These are phyloP conservation scores for Gadus chalcogrammus DNA, from an alignment of 2,113 vertebrate genomes.

Conservation along the genomic window DNA sequence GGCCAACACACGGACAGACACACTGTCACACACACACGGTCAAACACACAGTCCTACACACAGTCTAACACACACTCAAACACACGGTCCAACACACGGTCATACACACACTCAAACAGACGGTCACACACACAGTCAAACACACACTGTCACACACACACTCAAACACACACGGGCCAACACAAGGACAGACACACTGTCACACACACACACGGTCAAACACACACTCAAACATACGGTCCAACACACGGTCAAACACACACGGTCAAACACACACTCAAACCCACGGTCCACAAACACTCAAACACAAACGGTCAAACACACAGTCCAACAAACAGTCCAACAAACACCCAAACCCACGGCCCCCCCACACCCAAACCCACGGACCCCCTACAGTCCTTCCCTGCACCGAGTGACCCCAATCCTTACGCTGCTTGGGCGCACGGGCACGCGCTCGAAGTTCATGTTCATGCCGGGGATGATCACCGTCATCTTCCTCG, in stretches of 20 bases:
- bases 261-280: too few relatives aligned
- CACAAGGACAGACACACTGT: too few relatives aligned
- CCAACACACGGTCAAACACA: too few relatives aligned
- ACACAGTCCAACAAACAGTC: not conserved
- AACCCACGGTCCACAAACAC: too few relatives aligned
- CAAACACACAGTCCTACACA: too few relatives aligned
- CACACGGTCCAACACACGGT: not conserved
- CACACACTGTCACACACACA: not conserved
- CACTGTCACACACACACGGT: too few relatives aligned
- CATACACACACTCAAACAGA: not conserved
- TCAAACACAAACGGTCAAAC: too few relatives aligned
- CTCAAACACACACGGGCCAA: not conserved
- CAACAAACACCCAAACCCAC: not conserved
- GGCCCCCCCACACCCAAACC: not conserved
- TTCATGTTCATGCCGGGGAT: constrained; percentile 96
- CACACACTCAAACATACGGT: too few relatives aligned
- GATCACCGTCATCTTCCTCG: constrained; percentile 95
- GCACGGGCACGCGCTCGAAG: constrained; percentile 86
- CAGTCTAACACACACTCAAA: too few relatives aligned
- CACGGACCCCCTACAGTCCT: not conserved
- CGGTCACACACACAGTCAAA: not conserved
- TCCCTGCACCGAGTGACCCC: too few relatives aligned
- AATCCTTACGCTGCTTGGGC: constrained; percentile 82
- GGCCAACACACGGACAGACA: too few relatives aligned
- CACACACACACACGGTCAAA: too few relatives aligned